phyloP scores from a whole-genome alignment of 2,888 invertebrate genomes.

The Listrodromus nycthemerus region DNA sequence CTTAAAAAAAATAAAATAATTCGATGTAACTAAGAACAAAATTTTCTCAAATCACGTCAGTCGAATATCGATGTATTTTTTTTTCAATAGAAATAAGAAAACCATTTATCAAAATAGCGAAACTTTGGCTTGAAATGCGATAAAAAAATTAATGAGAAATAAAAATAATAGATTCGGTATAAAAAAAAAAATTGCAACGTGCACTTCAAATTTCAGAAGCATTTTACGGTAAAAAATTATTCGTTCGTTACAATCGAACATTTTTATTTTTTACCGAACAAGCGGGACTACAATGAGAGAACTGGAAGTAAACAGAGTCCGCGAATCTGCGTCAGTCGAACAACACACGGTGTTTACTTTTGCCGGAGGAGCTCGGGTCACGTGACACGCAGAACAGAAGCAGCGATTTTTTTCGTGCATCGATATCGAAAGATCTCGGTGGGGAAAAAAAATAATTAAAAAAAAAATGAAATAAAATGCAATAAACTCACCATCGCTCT shows the following conservation, averaged over 20 bases:
- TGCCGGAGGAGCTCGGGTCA: background rate
- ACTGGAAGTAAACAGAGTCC: background rate
- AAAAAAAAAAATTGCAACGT: background rate
- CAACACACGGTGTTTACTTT: slow-evolving; percentile 13
- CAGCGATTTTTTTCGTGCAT: background rate
- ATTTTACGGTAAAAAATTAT: too few relatives aligned
- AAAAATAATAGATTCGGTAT: background rate
- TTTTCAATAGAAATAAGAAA: background rate
- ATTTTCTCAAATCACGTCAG: background rate
- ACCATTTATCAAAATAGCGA: background rate
- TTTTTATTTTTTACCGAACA: too few relatives aligned
- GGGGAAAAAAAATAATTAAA: slow-evolving; percentile 8
- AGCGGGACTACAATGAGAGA: background rate
- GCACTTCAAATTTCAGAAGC: too few relatives aligned
- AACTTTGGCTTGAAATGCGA: too few relatives aligned
- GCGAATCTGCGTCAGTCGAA: background rate
- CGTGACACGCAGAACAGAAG: background rate
- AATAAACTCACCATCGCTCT: slow-evolving; percentile 67
- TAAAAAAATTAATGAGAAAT: background rate
- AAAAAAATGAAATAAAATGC: slow-evolving; percentile 5
- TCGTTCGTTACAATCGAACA: too few relatives aligned
- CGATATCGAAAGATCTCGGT: background rate
- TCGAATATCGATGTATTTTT: background rate
- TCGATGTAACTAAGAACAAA: too few relatives aligned
- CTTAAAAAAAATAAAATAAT: too few relatives aligned